Base-by-base conservation (phyloP, 2,113 vertebrate genomes). In the Aspiorhynchus laticeps region DNA sequence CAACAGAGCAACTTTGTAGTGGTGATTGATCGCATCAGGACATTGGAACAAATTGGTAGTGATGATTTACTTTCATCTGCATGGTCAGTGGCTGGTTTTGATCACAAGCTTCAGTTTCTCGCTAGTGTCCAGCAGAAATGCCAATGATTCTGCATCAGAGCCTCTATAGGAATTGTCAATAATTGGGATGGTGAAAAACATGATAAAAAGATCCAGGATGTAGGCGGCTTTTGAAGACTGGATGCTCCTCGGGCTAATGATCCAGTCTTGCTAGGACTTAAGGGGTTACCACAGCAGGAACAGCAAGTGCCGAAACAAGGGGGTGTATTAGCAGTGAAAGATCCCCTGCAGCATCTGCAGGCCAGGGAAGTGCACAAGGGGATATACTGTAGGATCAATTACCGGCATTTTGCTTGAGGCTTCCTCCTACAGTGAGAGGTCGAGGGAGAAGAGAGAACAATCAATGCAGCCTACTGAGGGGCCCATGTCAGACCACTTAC, bases 321-420 rank as follows among this genome's bases (percentile, higher is more conserved):
- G 61, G 56, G 80, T 78, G 36, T 2, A 73, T 86, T 71, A 87
- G 86, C 77, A 46, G 46, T 21, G 31, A 81, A 83, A 88, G 80
- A 87, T 84, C 61, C 86, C 84, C 77, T 86, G 73, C 84, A 63
- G 28, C 90, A 86, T 88, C 80, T 24, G 83, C 21, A 86, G 82
- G 86, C 83, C 88, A 51, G 84, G 91, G 93, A 93, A 93, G 87
- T 89, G 86, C 87, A 88, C 88, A 90, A 33, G 88, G 86, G 90
- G 82, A 84, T 90, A 86, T 78, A 75, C 89, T 91, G 88, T 88
- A 92, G 90, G 93, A 95, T 94, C 93, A 95, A 95, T 95, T 94
- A 94, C 93, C 86, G 74, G 88, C 91, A 89, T 90, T 90, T 93
- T 94, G 91, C 93, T 94, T 90, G 87, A 93, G 93, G 92, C 91